These are phyloP conservation scores for Andrena hattorfiana DNA, from an alignment of 2,888 invertebrate species.

Conservation along the genomic window DNA sequence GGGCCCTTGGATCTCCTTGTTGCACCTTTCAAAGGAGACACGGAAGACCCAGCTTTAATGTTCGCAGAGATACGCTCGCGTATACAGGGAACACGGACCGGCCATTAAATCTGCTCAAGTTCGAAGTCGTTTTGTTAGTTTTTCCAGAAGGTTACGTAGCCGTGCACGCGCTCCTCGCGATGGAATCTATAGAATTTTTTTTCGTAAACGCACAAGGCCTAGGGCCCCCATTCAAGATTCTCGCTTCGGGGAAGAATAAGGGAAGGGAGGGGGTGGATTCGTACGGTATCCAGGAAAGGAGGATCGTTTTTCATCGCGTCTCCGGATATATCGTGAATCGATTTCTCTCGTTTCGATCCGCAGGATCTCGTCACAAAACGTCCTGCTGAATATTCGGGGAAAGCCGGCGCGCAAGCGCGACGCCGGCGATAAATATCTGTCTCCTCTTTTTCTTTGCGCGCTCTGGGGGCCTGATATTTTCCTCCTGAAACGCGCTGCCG, in stretches of 20 bases:
- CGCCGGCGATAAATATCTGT: constrained; percentile 59
- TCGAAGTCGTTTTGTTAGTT: constrained; percentile 81
- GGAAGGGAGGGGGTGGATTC: constrained; percentile 24
- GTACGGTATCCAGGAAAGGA: constrained; percentile 56
- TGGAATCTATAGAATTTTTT: constrained; percentile 67
- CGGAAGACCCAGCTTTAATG: constrained; percentile 62
- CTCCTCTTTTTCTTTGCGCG: constrained; percentile 7
- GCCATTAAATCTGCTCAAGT: constrained; percentile 78
- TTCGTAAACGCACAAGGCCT: constrained; percentile 58
- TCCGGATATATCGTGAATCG: constrained; percentile 72
- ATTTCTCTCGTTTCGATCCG: constrained; percentile 67
- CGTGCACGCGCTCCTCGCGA: constrained; percentile 60
- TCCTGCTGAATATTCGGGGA: constrained; percentile 27
- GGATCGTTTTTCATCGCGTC: constrained; percentile 72
- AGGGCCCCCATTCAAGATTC: constrained; percentile 43
- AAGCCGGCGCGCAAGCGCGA: constrained; percentile 36
- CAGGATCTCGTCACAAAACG: constrained; percentile 51
- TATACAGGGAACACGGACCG: constrained; percentile 41
- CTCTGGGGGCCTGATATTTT: not conserved
- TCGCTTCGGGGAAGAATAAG: constrained; percentile 21
- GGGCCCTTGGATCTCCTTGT: constrained; percentile 69
- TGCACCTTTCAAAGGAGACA: constrained; percentile 73
- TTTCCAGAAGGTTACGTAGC: constrained; percentile 72
- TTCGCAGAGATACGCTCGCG: constrained; percentile 45
- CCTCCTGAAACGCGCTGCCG: not conserved